phyloP scores from a whole-genome alignment of 2,113 vertebrate species.

The Macquaria ambigua region DNA sequence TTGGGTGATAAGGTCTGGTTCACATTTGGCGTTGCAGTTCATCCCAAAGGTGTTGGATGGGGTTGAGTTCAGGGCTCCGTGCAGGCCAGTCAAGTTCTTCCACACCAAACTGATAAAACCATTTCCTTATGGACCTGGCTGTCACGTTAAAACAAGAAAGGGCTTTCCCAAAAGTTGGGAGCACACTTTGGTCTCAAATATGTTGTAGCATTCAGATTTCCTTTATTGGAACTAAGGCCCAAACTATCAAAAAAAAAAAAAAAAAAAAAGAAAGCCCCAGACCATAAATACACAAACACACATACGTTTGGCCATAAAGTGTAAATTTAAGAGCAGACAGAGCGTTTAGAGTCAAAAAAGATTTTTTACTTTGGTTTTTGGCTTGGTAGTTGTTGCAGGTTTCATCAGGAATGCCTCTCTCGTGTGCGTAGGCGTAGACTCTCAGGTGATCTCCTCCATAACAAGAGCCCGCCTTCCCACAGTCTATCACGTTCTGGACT shows the following conservation, averaged over 20 bases:
- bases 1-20: background rate
- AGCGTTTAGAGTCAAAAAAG: background rate
- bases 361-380: constrained; percentile 89
- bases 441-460: constrained; percentile 90
- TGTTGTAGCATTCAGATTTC: background rate
- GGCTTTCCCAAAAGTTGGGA: background rate
- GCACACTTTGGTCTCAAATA: background rate
- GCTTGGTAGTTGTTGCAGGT: constrained; percentile 99
- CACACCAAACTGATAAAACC: background rate
- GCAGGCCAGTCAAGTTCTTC: background rate
- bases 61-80: background rate
- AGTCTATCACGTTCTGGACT: constrained; percentile 95
- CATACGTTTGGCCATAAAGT: background rate
- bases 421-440: constrained; percentile 91
- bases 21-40: background rate
- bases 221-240: too few species aligned
- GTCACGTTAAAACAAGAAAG: background rate
- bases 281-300: background rate
- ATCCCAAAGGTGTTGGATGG: background rate
- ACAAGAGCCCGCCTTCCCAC: constrained; percentile 89
- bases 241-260: background rate
- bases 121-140: background rate
- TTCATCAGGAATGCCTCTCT: constrained; percentile 92
- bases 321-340: background rate
- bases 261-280: background rate